Evolutionary conservation across 2,888 invertebrate species (phyloP).

Genomic region (Blastobasis adustella): DNA sequence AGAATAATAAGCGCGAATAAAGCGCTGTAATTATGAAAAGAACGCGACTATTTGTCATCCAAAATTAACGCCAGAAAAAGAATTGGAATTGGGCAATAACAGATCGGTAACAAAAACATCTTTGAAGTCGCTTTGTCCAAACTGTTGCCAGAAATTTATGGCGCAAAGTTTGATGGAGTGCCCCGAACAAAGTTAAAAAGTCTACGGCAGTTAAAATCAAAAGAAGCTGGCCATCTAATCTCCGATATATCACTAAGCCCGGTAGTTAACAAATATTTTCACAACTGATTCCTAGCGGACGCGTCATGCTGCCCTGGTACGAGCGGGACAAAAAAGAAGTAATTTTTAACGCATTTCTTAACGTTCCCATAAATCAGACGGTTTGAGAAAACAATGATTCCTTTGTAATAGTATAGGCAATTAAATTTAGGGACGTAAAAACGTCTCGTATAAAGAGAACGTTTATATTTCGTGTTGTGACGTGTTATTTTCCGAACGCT

Average conservation of each 20-base stretch:
- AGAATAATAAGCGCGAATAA: no score
- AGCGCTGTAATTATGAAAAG: no score
- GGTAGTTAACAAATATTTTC: constrained; percentile 55
- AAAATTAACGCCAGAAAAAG: no score
- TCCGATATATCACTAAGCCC: constrained; percentile 39
- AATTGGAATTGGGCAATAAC: no score
- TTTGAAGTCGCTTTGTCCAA: no score
- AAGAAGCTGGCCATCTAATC: constrained; percentile 14
- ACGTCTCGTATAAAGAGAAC: constrained; percentile 15
- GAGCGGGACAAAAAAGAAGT: constrained; percentile 18
- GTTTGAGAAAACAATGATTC: constrained; percentile 66
- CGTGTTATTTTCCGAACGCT: constrained; percentile 24
- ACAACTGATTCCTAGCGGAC: constrained; percentile 24
- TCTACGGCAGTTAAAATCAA: constrained; percentile 13
- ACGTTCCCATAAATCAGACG: constrained; percentile 52
- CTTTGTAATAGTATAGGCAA: constrained; percentile 71
- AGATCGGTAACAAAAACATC: no score
- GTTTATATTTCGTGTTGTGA: constrained; percentile 31
- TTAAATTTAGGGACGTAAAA: constrained; percentile 63
- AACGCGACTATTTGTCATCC: no score
- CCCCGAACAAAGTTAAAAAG: background rate
- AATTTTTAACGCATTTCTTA: constrained; percentile 26
- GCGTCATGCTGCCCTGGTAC: no score
- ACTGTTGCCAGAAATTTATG: no score
- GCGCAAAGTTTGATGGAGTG: background rate